Percentiles rank a stretch among this genome's conserved stretches.
phyloP scores from a whole-genome alignment of 2,113 vertebrate genomes.

The Upupa epops region DNA sequence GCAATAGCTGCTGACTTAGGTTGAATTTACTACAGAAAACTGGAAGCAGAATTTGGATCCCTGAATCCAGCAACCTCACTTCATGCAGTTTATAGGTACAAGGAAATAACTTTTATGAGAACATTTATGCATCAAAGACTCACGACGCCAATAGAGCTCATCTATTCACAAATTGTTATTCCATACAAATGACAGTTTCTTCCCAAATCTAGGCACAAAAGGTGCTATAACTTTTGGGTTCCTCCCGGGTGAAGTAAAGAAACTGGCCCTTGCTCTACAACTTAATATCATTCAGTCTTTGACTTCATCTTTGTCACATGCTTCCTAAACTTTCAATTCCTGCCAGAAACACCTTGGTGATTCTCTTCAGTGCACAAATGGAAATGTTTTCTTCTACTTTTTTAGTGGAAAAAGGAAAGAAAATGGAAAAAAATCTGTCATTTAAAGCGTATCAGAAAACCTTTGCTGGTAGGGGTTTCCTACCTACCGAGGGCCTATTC shows the following conservation, averaged over 20 bases:
- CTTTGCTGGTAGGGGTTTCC: neutral
- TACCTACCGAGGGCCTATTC: neutral
- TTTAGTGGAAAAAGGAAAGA: neutral
- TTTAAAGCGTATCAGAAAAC: neutral
- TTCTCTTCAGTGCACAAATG: neutral
- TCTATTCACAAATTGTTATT: neutral
- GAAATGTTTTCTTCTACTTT: neutral
- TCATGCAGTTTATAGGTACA: neutral
- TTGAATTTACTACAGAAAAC: neutral
- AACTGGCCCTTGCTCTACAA: constrained; percentile 15
- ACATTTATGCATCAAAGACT: neutral
- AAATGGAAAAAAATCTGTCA: neutral
- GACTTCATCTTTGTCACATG: neutral
- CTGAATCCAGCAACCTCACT: neutral
- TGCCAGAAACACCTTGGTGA: neutral
- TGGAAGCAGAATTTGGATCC: neutral
- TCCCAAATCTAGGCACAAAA: neutral
- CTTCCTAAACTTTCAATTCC: neutral
- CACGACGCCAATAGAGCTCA: neutral
- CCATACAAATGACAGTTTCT: neutral
- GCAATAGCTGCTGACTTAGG: neutral
- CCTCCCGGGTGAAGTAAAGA: constrained; percentile 33
- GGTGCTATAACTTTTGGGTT: neutral
- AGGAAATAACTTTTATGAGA: neutral
- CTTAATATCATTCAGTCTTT: neutral